Evolutionary conservation across 2,797 vertebrate species (phyloP), one percentile per base, ranked within the genome.

Genomic region (Lacerta viridis): DNA sequence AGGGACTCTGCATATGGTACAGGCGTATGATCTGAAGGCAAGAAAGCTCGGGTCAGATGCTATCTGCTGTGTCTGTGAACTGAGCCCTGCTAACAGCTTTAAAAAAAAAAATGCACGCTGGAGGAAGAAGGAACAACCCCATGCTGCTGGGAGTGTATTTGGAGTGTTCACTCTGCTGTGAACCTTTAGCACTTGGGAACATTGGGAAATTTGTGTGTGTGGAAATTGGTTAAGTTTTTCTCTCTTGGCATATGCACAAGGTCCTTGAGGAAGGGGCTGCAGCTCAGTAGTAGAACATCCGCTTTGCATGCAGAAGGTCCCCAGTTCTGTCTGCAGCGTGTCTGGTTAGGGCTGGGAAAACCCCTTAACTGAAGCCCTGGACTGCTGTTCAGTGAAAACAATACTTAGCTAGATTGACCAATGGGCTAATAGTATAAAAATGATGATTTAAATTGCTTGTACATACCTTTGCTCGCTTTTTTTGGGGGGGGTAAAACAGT

Each of bases 121-220:
- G 55, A 90, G 17, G 77, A 92, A 41, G 61, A 17, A 0, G 61
- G 80, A 61, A 80, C 78, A 46, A 71, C 25, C 86, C 83, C 25
- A 69, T 86, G 55, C 71, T 68, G n/a, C 55, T 29, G 50, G 25
- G 7, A 59, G 39, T 87, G 39, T 87, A 13, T 20, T 46, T 92
- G 4, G 0, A 33, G 33, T 33, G 33, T 33, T 33, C 33, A 33
- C 89, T 90, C 88, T 92, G 92, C 84, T 93, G 85, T 3, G 77
- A 91, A 91, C 84, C 93, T 94, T 93, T 95, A 93, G 93, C 92
- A 94, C 92, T 89, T 59, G 89, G 91, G 93, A 88, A 85, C 85
- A 88, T 90, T 94, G 93, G 86, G 93, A 93, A 93, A 94, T 1
- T 2, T 92, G 93, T 94, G 71, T 61, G 33, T 72, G 90, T 95